Evolutionary conservation across 2,797 vertebrate species (phyloP).

Genomic region (Todus mexicanus): DNA sequence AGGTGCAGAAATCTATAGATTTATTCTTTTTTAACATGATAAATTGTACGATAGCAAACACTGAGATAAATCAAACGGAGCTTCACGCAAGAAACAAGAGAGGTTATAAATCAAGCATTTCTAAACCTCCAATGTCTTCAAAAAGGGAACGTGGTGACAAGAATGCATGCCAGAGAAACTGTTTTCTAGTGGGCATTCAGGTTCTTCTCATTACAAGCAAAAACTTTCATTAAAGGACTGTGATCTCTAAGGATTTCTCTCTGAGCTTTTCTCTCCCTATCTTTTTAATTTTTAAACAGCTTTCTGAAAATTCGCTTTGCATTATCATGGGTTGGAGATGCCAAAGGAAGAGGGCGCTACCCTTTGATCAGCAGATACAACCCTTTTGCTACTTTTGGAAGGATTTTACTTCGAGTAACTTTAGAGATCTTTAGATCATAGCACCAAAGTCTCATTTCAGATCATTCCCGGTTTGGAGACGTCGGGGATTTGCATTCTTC

Average conservation of each 20-base stretch:
- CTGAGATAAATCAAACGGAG: neutral
- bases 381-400: neutral
- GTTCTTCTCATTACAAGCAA: neutral
- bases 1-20: neutral
- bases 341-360: neutral
- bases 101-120: neutral
- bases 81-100: neutral
- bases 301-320: neutral
- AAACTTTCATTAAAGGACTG: neutral
- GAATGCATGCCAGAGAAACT: neutral
- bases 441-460: neutral
- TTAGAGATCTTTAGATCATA: neutral
- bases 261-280: neutral
- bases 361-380: neutral
- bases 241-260: neutral
- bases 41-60: neutral
- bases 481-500: rapidly evolving
- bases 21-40: neutral
- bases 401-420: neutral
- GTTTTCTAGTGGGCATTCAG: neutral
- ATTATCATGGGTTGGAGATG: neutral
- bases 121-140: neutral
- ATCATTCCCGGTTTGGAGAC: neutral
- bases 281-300: neutral
- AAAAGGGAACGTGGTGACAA: neutral